phyloP scores from a whole-genome alignment of 2,888 invertebrate genomes.

The Scaptomyza reducta region DNA sequence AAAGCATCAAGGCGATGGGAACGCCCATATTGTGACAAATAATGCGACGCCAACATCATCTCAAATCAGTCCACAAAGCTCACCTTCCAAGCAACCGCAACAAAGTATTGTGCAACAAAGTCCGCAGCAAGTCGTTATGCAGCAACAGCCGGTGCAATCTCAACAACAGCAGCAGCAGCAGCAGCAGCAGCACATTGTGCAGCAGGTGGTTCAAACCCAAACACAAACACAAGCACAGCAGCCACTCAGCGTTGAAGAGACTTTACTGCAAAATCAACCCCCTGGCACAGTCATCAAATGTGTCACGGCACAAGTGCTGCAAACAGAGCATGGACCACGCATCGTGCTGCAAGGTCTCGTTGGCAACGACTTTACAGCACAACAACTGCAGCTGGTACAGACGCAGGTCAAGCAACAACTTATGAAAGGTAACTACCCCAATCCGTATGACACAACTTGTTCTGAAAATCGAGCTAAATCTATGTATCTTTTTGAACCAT shows the following conservation, averaged over 20 bases:
- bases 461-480: background rate
- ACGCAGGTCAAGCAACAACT: constrained; percentile 95
- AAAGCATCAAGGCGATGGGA: constrained; percentile 86
- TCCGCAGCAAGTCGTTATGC: constrained; percentile 50
- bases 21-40: constrained; percentile 83
- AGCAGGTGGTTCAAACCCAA: constrained; percentile 57
- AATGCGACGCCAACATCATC: constrained; percentile 72
- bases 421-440: constrained; percentile 88
- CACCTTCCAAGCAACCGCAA: constrained; percentile 52
- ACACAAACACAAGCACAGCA: constrained; percentile 57
- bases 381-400: constrained; percentile 92
- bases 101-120: constrained; percentile 42
- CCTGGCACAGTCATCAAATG: constrained; percentile 94
- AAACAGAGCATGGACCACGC: constrained; percentile 92
- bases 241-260: constrained; percentile 87
- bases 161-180: constrained; percentile 58
- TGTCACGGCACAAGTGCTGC: constrained; percentile 94
- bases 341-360: constrained; percentile 94
- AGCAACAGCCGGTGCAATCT: constrained; percentile 52
- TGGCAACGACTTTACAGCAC: constrained; percentile 92
- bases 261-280: constrained; percentile 91
- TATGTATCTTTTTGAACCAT: background rate
- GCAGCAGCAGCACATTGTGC: constrained; percentile 53
- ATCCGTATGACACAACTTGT: background rate
- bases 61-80: constrained; percentile 67